Conservation (phyloP, 1,140 invertebrate genomes). For the Eueides isabella region DNA sequence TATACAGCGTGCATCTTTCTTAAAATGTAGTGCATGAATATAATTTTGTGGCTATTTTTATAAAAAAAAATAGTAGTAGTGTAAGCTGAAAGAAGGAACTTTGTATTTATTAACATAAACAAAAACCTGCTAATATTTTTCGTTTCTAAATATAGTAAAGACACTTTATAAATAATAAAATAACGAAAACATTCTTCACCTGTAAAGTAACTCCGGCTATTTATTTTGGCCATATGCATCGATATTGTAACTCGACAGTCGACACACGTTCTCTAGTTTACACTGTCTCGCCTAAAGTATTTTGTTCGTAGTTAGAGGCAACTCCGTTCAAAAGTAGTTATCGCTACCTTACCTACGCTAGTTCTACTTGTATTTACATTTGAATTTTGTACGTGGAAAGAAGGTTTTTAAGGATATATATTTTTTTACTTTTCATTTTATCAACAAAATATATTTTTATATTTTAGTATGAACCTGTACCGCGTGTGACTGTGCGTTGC, state of each 20-base stretch:
- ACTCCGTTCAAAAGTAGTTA: conserved; percentile 22
- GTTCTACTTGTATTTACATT: neutral
- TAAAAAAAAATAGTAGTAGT: too few species aligned
- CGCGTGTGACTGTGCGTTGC: too few species aligned
- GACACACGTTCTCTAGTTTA: conserved; percentile 22
- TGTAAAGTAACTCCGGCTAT: conserved; percentile 15
- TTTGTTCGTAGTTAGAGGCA: conserved; percentile 22
- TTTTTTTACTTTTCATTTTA: neutral
- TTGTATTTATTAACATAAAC: too few species aligned
- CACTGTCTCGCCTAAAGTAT: conserved; percentile 18
- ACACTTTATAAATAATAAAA: too few species aligned
- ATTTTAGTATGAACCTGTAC: too few species aligned
- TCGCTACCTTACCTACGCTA: conserved; percentile 9
- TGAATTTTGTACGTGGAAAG: neutral
- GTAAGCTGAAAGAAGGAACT: too few species aligned
- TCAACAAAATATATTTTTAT: too few species aligned
- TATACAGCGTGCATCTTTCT: too few species aligned
- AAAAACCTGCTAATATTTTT: too few species aligned
- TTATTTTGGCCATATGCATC: conserved; percentile 16
- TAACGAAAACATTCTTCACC: neutral
- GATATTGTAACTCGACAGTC: conserved; percentile 12
- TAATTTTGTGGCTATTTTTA: too few species aligned
- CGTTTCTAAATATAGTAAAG: too few species aligned
- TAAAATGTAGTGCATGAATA: too few species aligned
- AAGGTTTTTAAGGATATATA: neutral